Conservation (phyloP, 2,888 invertebrate species). For the Elegia similella region DNA sequence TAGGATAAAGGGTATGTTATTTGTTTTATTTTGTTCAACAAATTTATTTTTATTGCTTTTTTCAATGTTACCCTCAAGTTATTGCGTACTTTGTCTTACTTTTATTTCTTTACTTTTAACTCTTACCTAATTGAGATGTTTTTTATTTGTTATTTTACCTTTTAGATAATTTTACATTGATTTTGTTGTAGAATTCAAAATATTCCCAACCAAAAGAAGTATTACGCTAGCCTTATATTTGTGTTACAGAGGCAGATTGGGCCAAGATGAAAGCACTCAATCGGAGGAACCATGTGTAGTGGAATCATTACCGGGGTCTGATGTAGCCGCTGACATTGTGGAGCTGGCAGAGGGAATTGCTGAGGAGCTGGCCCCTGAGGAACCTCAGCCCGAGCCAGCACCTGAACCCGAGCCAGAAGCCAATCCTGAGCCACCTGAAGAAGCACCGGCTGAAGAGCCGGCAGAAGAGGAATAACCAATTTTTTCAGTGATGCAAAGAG, state of each 20-base stretch:
- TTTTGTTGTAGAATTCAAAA: too few relatives aligned
- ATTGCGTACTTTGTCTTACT: too few relatives aligned
- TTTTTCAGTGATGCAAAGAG: neutral
- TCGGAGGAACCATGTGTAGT: neutral
- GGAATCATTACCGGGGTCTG: neutral
- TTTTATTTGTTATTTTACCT: too few relatives aligned
- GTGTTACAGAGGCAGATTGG: neutral
- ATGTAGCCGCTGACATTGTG: neutral
- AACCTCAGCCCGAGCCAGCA: neutral
- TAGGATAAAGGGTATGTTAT: constrained; percentile 28
- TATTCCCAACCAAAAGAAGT: neutral
- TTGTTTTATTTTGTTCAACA: constrained; percentile 20
- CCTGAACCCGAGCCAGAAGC: neutral
- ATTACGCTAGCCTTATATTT: neutral
- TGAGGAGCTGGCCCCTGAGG: neutral
- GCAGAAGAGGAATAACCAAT: too few relatives aligned
- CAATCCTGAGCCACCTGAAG: neutral
- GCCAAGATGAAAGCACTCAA: neutral
- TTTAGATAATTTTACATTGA: too few relatives aligned
- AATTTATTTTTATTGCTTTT: constrained; percentile 16
- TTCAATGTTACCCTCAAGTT: neutral
- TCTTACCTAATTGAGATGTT: too few relatives aligned
- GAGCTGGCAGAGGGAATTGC: neutral
- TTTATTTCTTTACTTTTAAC: too few relatives aligned
- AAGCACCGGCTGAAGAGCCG: neutral